These are phyloP conservation scores for Syritta pipiens DNA, from an alignment of 2,888 invertebrate genomes.

Conservation along the genomic window DNA sequence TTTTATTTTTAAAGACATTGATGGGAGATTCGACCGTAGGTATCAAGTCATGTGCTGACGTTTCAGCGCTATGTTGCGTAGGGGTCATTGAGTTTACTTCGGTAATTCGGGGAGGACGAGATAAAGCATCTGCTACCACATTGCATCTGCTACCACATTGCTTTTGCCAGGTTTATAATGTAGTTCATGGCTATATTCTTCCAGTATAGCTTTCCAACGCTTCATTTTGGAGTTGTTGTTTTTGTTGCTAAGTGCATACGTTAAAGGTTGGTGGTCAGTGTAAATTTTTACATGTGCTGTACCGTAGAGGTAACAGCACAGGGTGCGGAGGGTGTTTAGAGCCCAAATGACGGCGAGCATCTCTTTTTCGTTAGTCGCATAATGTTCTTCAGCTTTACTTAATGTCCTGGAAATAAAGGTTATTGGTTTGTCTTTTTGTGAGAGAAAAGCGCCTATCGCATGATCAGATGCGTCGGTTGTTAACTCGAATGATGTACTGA, in stretches of 20 bases:
- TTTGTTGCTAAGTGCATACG: too few species aligned
- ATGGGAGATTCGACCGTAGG: constrained; percentile 1
- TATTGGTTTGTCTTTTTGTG: constrained; percentile 14
- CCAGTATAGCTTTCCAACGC: constrained; percentile 25
- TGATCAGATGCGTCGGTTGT: constrained; percentile 45
- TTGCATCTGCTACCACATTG: constrained; percentile 35
- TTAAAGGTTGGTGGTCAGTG: constrained; percentile 28
- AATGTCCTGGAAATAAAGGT: constrained; percentile 33
- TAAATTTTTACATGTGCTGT: constrained; percentile 7
- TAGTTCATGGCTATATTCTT: constrained; percentile 13
- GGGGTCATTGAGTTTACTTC: constrained; percentile 6
- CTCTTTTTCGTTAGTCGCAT: constrained; percentile 15
- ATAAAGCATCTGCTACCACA: constrained; percentile 26
- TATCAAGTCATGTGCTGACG: not conserved
- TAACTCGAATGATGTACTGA: constrained; percentile 10
- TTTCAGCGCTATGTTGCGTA: constrained; percentile 9
- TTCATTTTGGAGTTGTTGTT: constrained; percentile 36
- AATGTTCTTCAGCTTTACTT: constrained; percentile 11
- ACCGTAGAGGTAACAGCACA: constrained; percentile 36
- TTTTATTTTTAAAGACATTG: constrained; percentile 15
- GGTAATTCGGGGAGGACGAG: not conserved
- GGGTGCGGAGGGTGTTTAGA: constrained; percentile 1
- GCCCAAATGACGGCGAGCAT: constrained; percentile 15
- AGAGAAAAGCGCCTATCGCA: constrained; percentile 29
- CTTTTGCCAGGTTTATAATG: constrained; percentile 26